A percentile compares a stretch with the other conserved stretches of the same genome.
Evolutionary conservation across 2,888 invertebrate genomes (phyloP).

Genomic region (Suillia variegata): DNA sequence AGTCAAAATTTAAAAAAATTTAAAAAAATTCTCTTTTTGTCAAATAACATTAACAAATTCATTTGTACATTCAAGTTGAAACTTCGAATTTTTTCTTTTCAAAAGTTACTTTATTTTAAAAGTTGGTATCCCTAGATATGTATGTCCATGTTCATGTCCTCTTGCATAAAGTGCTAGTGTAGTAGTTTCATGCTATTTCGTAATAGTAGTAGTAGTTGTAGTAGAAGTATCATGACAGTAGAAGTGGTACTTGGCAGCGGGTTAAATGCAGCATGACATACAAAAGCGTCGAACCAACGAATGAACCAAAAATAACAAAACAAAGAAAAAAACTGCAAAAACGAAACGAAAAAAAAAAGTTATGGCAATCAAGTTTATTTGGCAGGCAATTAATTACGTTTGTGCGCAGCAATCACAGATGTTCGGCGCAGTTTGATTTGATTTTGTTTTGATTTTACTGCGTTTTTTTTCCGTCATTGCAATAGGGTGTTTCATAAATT

Average conservation of each 20-base stretch:
- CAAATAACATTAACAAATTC: too few species aligned
- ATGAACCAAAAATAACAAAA: not conserved
- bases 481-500: too few species aligned
- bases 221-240: constrained; percentile 12
- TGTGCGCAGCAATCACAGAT: not conserved
- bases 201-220: constrained; percentile 23
- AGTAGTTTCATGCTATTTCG: constrained; percentile 11
- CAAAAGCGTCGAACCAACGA: too few species aligned
- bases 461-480: too few species aligned
- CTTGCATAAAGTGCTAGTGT: constrained; percentile 5
- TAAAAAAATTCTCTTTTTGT: too few species aligned
- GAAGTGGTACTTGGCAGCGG: not conserved
- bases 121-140: too few species aligned
- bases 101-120: too few species aligned
- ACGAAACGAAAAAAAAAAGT: constrained; percentile 11
- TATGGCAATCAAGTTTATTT: constrained; percentile 34
- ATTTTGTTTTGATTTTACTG: not conserved
- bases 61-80: too few species aligned
- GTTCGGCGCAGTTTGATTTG: not conserved
- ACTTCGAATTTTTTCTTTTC: too few species aligned
- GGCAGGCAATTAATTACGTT: constrained; percentile 36
- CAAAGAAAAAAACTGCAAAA: not conserved
- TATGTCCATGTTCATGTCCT: not conserved
- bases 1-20: too few species aligned
- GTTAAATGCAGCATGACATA: not conserved